Evolutionary conservation across 1,140 invertebrate genomes (phyloP).

Genomic region (Drosophila tani): DNA sequence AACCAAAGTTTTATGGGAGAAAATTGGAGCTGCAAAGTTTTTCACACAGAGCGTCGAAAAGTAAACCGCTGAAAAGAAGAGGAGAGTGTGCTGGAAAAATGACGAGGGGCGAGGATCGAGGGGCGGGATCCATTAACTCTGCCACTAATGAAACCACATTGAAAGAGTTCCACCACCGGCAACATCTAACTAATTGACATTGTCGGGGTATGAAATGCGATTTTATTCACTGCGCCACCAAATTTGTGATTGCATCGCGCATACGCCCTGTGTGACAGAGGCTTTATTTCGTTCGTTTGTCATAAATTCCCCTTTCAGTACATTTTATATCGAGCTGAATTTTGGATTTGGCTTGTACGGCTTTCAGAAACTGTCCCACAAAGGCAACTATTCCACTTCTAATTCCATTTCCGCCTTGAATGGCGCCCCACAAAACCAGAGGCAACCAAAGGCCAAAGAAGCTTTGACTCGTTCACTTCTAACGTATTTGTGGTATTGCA

Average conservation of each 20-base stretch:
- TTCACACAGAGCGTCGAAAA: constrained; percentile 43
- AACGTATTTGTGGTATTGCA: background rate
- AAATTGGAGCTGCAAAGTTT: constrained; percentile 73
- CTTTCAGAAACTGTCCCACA: background rate
- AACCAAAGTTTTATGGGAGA: constrained; percentile 54
- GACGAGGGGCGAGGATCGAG: background rate
- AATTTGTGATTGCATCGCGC: constrained; percentile 27
- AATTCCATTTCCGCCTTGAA: constrained; percentile 7
- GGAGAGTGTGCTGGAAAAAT: constrained; percentile 7
- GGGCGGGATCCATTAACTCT: constrained; percentile 58
- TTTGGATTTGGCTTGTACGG: background rate
- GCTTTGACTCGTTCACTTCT: background rate
- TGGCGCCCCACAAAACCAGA: constrained; percentile 7
- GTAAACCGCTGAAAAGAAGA: constrained; percentile 61
- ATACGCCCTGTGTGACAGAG: constrained; percentile 22
- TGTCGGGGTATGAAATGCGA: constrained; percentile 16
- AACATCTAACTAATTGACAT: constrained; percentile 50
- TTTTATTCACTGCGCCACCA: constrained; percentile 10
- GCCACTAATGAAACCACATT: constrained; percentile 77
- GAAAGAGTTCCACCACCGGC: constrained; percentile 44
- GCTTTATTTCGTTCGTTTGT: background rate
- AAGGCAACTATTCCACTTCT: background rate
- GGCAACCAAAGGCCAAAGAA: constrained; percentile 1
- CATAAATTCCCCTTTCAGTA: background rate
- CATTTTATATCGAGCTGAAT: background rate